Evolutionary conservation across 1,140 invertebrate species (phyloP), one percentile per base, ranked within the genome.

Genomic region (Tribolium madens): DNA sequence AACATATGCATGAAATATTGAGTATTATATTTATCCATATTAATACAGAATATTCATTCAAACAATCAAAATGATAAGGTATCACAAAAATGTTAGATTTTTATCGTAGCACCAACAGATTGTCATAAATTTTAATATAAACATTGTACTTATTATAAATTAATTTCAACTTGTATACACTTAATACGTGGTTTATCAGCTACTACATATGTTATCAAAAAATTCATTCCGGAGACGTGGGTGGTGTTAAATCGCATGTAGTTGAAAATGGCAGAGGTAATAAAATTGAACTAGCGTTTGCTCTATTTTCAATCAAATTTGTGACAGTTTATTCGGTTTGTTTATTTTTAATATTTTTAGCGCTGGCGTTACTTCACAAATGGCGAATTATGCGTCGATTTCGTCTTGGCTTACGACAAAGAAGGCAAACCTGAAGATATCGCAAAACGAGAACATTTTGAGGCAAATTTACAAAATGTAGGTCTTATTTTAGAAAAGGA

Each of bases 381-480:
- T 73, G 84, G 84, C 3, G 82, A 85, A 18, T 77, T 87, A 73
- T 84, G 85, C 74, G 88, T 92, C 75, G 92, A 93, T 85, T 94
- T 91, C 86, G 89, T 93, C 31, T 82, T 94, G 75, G 91, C 89
- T 14, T 93, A 91, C 84, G 88, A 89, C 46, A 86, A 88, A 78
- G 80, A 84, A 33, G 83, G 82, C 26, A 87, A 88, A 75, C 76
- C 84, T 31, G 80, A 81, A 31, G 83, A 88, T 78, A 81, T 82
- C 2, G 81, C 87, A 46, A 88, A 86, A 79, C 85, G 90, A 21
- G 85, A 89, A 79, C 84, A 84, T 18, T 93, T 91, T 82, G 91
- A 92, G 84, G 82, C 84, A 2, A 89, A 91, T 81, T 83, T 93
- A 15, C 79, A 86, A 76, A 87, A 87, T 12, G 90, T 91, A 84